Evolutionary conservation across 2,888 invertebrate species (phyloP).

Genomic region (Corbicula japonica): DNA sequence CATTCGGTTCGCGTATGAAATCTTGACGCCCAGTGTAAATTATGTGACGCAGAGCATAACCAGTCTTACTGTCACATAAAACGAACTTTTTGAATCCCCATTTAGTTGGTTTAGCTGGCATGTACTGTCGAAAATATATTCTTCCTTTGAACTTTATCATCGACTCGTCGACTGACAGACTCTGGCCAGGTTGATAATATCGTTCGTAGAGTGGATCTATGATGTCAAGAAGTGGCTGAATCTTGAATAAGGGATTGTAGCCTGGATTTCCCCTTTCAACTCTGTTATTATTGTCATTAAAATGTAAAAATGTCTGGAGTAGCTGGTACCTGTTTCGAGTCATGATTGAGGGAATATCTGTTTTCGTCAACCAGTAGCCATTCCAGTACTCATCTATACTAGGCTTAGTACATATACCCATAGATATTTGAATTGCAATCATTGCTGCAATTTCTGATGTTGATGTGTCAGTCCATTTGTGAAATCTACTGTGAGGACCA

Average conservation of each 20-base stretch:
- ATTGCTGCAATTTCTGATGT: too few relatives aligned
- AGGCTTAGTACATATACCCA: too few relatives aligned
- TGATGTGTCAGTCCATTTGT: too few relatives aligned
- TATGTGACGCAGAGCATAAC: constrained; percentile 15
- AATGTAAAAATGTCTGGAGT: constrained; percentile 27
- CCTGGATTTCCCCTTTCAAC: constrained; percentile 31
- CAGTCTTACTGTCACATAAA: constrained; percentile 30
- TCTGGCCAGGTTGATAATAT: constrained; percentile 24
- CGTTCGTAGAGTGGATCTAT: constrained; percentile 15
- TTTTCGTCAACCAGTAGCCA: constrained; percentile 17
- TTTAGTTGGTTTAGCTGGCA: constrained; percentile 48
- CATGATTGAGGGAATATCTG: constrained; percentile 21
- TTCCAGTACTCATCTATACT: constrained; percentile 27
- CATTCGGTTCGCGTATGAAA: too few relatives aligned
- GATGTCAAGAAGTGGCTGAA: constrained; percentile 27
- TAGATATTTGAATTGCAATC: too few relatives aligned
- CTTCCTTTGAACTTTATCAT: constrained; percentile 63
- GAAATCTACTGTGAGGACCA: too few relatives aligned
- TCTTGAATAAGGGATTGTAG: constrained; percentile 35
- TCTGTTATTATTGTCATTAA: constrained; percentile 28
- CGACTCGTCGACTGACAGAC: constrained; percentile 43
- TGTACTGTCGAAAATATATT: constrained; percentile 40
- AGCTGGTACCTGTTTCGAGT: constrained; percentile 29
- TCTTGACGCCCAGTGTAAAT: constrained; percentile 32
- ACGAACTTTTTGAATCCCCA: constrained; percentile 51